phyloP scores from a whole-genome alignment of 1,140 invertebrate species.

The silkworm (Bombyx mori) region DNA sequence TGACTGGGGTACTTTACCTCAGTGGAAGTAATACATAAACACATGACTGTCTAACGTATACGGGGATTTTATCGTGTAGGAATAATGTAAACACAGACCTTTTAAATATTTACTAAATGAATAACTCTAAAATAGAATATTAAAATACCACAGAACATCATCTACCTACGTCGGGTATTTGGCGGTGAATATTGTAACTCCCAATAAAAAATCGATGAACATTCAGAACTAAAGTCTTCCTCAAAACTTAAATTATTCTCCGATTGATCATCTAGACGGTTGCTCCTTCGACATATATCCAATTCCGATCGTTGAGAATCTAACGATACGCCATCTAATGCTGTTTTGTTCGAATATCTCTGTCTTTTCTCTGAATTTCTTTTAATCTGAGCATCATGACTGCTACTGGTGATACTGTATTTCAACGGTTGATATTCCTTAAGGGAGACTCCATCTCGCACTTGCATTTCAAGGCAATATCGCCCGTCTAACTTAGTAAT shows the following conservation, averaged over 20 bases:
- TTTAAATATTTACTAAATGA: no score
- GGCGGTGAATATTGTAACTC: conserved; percentile 53
- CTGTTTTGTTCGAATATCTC: conserved; percentile 19
- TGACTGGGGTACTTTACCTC: no score
- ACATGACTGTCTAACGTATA: no score
- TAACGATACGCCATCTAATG: conserved; percentile 24
- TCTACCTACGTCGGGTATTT: conserved; percentile 6
- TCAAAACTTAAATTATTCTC: conserved; percentile 21
- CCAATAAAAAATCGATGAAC: conserved; percentile 50
- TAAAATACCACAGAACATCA: not conserved
- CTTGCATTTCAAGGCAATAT: conserved; percentile 46
- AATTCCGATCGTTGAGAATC: conserved; percentile 31
- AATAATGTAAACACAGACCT: no score
- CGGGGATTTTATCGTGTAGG: no score
- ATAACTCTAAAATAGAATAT: no score
- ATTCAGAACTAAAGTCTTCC: conserved; percentile 30
- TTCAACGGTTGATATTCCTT: conserved; percentile 30
- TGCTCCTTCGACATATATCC: no score
- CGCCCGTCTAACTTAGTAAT: conserved; percentile 40
- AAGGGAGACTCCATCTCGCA: conserved; percentile 10
- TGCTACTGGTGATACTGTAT: conserved; percentile 38
- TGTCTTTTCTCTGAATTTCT: conserved; percentile 19
- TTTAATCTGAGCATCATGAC: conserved; percentile 31
- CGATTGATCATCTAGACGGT: no score
- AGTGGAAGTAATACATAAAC: no score